Evolutionary conservation across 2,888 invertebrate genomes (phyloP).

Genomic region (Corythucha ciliata): DNA sequence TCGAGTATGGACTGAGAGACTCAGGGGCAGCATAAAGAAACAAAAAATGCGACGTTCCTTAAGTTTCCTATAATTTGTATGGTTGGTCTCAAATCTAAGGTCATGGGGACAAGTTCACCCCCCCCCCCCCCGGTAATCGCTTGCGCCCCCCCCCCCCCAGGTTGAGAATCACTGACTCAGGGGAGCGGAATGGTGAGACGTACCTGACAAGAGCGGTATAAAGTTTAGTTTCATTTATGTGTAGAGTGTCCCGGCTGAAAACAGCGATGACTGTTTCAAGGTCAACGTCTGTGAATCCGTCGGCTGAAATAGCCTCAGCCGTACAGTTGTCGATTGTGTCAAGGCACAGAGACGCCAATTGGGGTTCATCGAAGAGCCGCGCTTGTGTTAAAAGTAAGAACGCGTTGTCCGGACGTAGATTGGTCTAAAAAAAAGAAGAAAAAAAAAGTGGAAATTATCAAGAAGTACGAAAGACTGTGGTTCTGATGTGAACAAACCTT

Average conservation of each 20-base stretch:
- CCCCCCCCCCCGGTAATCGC: no score
- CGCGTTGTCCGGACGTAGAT: conserved; percentile 72
- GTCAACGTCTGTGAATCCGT: conserved; percentile 74
- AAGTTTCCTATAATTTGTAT: no score
- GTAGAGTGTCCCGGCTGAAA: conserved; percentile 65
- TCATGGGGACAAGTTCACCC: no score
- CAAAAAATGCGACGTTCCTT: no score
- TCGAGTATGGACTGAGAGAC: no score
- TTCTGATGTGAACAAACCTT: conserved; percentile 40
- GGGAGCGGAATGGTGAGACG: no score
- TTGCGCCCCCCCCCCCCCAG: no score
- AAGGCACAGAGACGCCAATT: conserved; percentile 67
- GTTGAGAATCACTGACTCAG: no score
- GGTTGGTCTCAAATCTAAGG: no score
- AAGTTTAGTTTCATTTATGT: conserved; percentile 67
- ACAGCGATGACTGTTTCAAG: conserved; percentile 67
- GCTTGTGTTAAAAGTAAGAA: conserved; percentile 70
- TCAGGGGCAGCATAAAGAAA: no score
- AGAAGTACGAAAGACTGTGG: not conserved
- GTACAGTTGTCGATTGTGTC: conserved; percentile 78
- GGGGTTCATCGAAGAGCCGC: conserved; percentile 70
- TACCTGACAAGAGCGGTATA: conserved; percentile 61
- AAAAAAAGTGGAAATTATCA: not conserved
- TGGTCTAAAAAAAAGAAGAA: conserved; percentile 46
- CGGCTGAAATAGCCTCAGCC: conserved; percentile 65